Conservation (phyloP, 2,113 vertebrate species). For the Leptodactylus fuscus region DNA sequence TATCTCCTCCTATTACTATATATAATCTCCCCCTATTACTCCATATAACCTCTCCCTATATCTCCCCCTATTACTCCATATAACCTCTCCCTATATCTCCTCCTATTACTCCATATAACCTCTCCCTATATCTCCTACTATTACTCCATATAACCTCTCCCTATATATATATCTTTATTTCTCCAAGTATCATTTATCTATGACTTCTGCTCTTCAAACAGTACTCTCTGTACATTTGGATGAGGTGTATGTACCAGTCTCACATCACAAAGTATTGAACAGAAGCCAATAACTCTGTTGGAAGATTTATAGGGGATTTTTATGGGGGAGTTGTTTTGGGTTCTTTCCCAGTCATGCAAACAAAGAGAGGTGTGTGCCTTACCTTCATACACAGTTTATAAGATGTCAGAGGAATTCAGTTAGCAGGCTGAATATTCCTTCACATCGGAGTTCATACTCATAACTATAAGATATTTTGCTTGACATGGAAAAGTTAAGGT, state of each 20-base stretch:
- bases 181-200: neutral
- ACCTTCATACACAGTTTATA: neutral
- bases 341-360: constrained; percentile 50
- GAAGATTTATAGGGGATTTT: constrained; percentile 52
- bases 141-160: neutral
- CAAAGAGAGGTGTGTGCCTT: constrained; percentile 45
- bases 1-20: too few relatives aligned
- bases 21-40: too few relatives aligned
- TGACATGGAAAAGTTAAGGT: neutral
- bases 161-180: neutral
- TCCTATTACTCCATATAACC: constrained; percentile 4
- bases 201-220: neutral
- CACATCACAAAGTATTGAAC: constrained; percentile 5
- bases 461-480: neutral
- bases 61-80: neutral
- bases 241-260: neutral
- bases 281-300: constrained; percentile 31
- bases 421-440: neutral
- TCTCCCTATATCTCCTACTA: neutral
- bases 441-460: too few relatives aligned
- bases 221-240: neutral
- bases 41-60: too few relatives aligned
- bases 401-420: neutral
- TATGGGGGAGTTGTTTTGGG: constrained; percentile 53
- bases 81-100: neutral